Evolutionary conservation across 2,888 invertebrate species (phyloP).

Genomic region (Cheilosia vulpina): DNA sequence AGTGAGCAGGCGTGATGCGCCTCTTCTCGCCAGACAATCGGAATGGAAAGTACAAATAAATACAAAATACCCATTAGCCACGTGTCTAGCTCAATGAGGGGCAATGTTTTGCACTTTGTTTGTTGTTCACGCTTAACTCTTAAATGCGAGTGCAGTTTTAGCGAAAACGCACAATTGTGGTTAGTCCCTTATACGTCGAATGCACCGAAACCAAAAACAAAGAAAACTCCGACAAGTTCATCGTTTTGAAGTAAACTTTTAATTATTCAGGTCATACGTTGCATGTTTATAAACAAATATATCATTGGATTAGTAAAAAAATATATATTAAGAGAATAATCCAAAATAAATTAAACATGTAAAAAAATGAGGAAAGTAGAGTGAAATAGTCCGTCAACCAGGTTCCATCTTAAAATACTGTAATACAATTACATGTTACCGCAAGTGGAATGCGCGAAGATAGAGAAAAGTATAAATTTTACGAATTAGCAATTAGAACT

Average conservation of each 20-base stretch:
- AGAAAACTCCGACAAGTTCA: neutral
- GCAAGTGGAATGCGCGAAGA: conserved; percentile 28
- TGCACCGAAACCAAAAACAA: no score
- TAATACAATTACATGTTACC: conserved; percentile 57
- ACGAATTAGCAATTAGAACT: conserved; percentile 28
- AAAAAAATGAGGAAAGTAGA: conserved; percentile 31
- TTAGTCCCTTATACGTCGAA: no score
- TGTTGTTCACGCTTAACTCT: no score
- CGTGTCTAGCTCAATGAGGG: no score
- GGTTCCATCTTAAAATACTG: conserved; percentile 61
- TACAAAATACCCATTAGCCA: no score
- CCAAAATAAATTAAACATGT: conserved; percentile 58
- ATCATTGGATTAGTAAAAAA: conserved; percentile 60
- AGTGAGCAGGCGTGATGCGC: no score
- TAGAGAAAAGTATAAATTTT: conserved; percentile 49
- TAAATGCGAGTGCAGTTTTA: no score
- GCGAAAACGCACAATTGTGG: no score
- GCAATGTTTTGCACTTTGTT: no score
- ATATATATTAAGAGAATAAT: conserved; percentile 45
- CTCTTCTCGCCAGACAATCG: no score
- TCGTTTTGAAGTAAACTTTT: conserved; percentile 45
- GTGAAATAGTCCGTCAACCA: conserved; percentile 51
- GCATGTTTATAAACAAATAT: conserved; percentile 47
- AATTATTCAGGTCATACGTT: conserved; percentile 68
- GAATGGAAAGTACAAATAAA: no score